A percentile compares a stretch with the other conserved stretches of the same genome.
These are phyloP conservation scores for Cinclus mexicanus DNA, from an alignment of 2,113 vertebrate genomes.

Conservation along the genomic window DNA sequence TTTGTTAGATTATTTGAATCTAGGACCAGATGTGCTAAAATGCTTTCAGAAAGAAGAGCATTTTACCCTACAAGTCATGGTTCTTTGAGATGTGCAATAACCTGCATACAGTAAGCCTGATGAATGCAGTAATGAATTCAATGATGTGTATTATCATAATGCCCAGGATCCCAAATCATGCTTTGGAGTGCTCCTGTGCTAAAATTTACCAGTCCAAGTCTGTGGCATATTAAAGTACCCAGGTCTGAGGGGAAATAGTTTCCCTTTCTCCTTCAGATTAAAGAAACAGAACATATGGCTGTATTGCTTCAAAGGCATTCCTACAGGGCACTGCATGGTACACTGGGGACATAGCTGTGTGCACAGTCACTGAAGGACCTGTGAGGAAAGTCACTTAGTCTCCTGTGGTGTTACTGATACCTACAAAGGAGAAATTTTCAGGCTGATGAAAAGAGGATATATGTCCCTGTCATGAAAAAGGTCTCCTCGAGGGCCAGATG, in stretches of 20 bases:
- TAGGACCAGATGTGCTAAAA: slow-evolving; percentile 63
- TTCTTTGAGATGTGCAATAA: slow-evolving; percentile 29
- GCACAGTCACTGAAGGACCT: background rate
- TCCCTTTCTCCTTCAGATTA: slow-evolving; percentile 30
- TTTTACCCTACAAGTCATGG: slow-evolving; percentile 10
- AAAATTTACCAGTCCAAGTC: background rate
- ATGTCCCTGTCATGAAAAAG: slow-evolving; percentile 50
- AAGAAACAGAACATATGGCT: slow-evolving; percentile 48
- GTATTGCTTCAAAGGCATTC: slow-evolving; percentile 57
- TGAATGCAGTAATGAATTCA: background rate
- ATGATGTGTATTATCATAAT: slow-evolving; percentile 26
- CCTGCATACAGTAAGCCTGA: background rate
- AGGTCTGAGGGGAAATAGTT: slow-evolving; percentile 12
- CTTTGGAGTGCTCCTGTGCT: slow-evolving; percentile 27
- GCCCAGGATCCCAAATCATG: background rate
- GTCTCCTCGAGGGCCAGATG: slow-evolving; percentile 5
- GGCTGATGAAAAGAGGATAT: slow-evolving; percentile 54
- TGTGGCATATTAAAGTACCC: background rate
- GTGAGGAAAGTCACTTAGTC: slow-evolving; percentile 56
- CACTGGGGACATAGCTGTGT: background rate
- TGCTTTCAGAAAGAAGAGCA: slow-evolving; percentile 12
- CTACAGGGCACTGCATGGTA: background rate
- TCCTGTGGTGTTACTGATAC: slow-evolving; percentile 36
- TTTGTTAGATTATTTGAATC: slow-evolving; percentile 22
- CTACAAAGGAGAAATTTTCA: slow-evolving; percentile 55